Conservation (phyloP, 2,797 vertebrate genomes). For the Sternarchorhynchus goeldii region DNA sequence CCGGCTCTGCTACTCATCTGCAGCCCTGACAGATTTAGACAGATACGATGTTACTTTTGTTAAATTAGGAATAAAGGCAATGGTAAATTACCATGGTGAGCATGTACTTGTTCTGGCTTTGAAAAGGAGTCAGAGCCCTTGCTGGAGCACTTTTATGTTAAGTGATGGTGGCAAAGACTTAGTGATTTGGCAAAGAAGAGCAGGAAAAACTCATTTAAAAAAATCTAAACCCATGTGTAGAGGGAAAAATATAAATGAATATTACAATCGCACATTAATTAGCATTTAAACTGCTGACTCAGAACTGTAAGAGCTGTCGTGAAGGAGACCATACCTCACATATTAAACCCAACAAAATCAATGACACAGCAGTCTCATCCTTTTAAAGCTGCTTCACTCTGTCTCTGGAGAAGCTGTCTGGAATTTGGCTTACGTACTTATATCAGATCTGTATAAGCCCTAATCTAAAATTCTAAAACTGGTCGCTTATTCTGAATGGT, state of each 20-base stretch:
- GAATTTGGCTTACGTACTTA: constrained; percentile 14
- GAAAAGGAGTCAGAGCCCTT: constrained; percentile 34
- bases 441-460: constrained; percentile 18
- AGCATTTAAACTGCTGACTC: constrained; percentile 20
- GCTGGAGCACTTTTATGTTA: constrained; percentile 50
- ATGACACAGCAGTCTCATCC: constrained; percentile 27
- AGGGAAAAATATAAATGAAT: not conserved
- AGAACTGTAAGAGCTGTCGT: not conserved
- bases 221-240: not conserved
- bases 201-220: not conserved
- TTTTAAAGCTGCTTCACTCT: constrained; percentile 10
- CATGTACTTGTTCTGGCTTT: constrained; percentile 11
- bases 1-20: constrained; percentile 46
- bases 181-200: constrained; percentile 16
- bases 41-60: constrained; percentile 39
- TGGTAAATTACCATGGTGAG: constrained; percentile 38
- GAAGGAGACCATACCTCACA: not conserved
- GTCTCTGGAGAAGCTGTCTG: not conserved
- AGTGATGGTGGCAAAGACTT: not conserved
- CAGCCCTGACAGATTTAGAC: constrained; percentile 39
- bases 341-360: constrained; percentile 35
- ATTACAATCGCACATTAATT: not conserved
- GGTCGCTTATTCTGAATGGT: not conserved
- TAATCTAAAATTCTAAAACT: constrained; percentile 24
- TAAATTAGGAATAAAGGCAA: constrained; percentile 39